Base-by-base conservation (phyloP, 2,113 vertebrate genomes). In the Calidris pugnax region DNA sequence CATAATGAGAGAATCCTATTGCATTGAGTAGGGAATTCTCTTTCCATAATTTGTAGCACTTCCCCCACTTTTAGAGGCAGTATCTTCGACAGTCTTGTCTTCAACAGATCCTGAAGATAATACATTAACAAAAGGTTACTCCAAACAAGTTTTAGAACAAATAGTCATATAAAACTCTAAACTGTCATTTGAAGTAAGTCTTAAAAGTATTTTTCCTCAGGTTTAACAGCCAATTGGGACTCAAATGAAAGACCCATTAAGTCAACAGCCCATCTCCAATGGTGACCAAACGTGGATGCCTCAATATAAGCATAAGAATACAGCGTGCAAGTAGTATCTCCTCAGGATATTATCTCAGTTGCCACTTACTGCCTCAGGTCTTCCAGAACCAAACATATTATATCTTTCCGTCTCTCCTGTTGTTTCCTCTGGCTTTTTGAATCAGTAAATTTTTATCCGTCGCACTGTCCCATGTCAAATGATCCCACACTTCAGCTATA, bases 81-180 rank as follows among this genome's bases (percentile, higher is more conserved):
- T 75, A 86, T 87, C 24, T 9, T 93, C 23, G 11, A 35, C 3
- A 87, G 85, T 24, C 1, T 1, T 19, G 19, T 86, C 84, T 97
- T 75, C 93, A 97, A 43, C 92, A 93, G 73, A 78, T 37, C 95
- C 97, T 98, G 66, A 86, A 93, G 27, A 39, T 50, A 79, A 86
- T 14, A 91, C 26, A 75, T 86, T 43, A 84, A 87, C 47, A 97
- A 95, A 75, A 76, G 18, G 55, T 96, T 90, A 94, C 48, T 92
- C n/a, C 24, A 64, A 85, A 89, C 37, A 7, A 72, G 8, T 22
- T 30, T 93, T 43, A 55, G 7, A 67, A 87, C 32, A 63, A 63
- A 66, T 4, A 16, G 8, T n/a, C 27, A 57, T 3, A 30, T 28
- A 71, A 64, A 69, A 63, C 33, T 41, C 16, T 60, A 24, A 89